Evolutionary conservation across 1,140 invertebrate genomes (phyloP), one percentile per base, ranked within the genome.

Genomic region (Heliconius hewitsoni): DNA sequence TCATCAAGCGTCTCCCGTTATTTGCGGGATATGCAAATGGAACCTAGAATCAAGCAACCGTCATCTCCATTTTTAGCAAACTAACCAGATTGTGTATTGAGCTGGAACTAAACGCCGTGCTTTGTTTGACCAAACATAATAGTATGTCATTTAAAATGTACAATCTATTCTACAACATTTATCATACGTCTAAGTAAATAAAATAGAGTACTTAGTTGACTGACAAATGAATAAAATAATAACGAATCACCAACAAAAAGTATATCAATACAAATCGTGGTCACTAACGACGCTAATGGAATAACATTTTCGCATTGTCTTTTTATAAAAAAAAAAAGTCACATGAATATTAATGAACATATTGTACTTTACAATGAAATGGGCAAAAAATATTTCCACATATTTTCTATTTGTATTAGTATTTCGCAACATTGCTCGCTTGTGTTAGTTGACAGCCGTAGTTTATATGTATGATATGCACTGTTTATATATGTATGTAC

Each of bases 261-360:
- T 66, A 23, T 4, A 66, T n/a, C n/a, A n/a, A n/a, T 30, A n/a
- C 60, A 30, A 66, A 3, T 30, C 27, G 27, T 66, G 1, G 23
- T 57, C 60, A 66, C 60, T 27, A 66, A 66, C 60, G 23, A 66
- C 23, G 27, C 60, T 66, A 66, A 66, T 66, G 60, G 60, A 27
- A 66, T 66, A 27, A 27, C n/a, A 66, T 66, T 30, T 57, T 66
- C 60, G 60, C 60, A 66, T 66, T 66, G 60, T 66, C 60, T 66
- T 27, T 66, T 66, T 16, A 46, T 13, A 46, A 46, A 66, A 34
- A 30, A 30, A 34, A 27, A 66, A 66, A 66, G 60, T 11, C n/a
- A 30, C 60, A 16, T 66, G 60, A 66, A 30, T 66, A 66, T 66
- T 66, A 27, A 66, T 30, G 60, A 66, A 30, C 60, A 27, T 66